Conservation (phyloP, 2,113 vertebrate genomes). For the Pelecanoides urinatrix region DNA sequence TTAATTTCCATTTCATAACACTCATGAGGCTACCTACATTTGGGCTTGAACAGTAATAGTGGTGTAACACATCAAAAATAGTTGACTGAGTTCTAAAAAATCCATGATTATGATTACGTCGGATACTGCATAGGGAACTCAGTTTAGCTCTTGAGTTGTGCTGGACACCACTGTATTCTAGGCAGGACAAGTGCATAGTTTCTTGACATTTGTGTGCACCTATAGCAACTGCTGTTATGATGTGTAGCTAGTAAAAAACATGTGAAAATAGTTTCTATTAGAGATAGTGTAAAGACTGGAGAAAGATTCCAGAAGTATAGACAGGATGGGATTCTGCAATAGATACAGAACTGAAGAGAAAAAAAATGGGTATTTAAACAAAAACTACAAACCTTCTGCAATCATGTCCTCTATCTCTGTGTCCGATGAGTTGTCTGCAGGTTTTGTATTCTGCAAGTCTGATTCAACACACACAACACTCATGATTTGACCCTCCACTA, state of each 20-base stretch:
- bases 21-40: not conserved
- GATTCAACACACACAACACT: slow-evolving; percentile 80
- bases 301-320: not conserved
- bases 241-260: not conserved
- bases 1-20: not conserved
- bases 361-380: not conserved
- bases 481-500: slow-evolving; percentile 80
- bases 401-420: slow-evolving; percentile 87
- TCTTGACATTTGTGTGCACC: not conserved
- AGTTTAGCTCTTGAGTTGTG: not conserved
- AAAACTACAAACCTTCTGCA: slow-evolving; percentile 79
- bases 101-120: not conserved
- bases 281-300: not conserved
- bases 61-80: not conserved
- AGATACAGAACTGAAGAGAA: not conserved
- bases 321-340: not conserved
- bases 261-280: not conserved
- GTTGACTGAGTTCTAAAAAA: not conserved
- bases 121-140: not conserved
- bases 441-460: slow-evolving; percentile 82
- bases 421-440: slow-evolving; percentile 85
- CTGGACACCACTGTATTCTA: not conserved
- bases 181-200: not conserved
- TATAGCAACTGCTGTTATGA: not conserved
- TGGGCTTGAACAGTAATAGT: not conserved